Evolutionary conservation across 1,140 invertebrate species (phyloP).

Genomic region (Glossosoma conforme): DNA sequence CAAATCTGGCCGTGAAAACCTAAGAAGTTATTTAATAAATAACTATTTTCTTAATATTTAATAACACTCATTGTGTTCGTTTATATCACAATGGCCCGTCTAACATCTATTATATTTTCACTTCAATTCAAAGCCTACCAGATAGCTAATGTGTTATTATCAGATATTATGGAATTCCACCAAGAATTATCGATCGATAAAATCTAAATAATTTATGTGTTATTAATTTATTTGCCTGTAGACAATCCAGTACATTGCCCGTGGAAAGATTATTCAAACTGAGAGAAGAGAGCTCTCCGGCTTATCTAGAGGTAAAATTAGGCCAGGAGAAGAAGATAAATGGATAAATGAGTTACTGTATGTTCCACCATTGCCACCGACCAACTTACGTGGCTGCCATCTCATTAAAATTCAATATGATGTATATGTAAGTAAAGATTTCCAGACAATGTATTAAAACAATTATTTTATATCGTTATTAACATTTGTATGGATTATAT

Average conservation of each 20-base stretch:
- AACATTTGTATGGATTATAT: too few relatives aligned
- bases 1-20: too few relatives aligned
- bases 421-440: slow-evolving; percentile 75
- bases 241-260: slow-evolving; percentile 87
- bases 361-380: slow-evolving; percentile 91
- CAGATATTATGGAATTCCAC: too few relatives aligned
- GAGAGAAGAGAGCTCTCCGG: slow-evolving; percentile 83
- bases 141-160: slow-evolving; percentile 1
- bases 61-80: too few relatives aligned
- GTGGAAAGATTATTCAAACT: slow-evolving; percentile 79
- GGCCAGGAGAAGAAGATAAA: slow-evolving; percentile 73
- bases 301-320: slow-evolving; percentile 75
- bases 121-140: neutral
- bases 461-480: too few relatives aligned
- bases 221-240: slow-evolving; percentile 37
- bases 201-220: slow-evolving; percentile 2
- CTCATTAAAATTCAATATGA: slow-evolving; percentile 93
- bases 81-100: too few relatives aligned
- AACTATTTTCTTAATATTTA: too few relatives aligned
- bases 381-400: slow-evolving; percentile 91
- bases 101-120: neutral
- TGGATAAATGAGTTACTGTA: slow-evolving; percentile 89
- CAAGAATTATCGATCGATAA: too few relatives aligned
- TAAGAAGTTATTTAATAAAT: too few relatives aligned
- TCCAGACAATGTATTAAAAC: too few relatives aligned